A percentile compares a stretch with the other conserved stretches of the same genome.
phyloP scores from a whole-genome alignment of 1,140 invertebrate species.

The Solenopsis invicta region DNA sequence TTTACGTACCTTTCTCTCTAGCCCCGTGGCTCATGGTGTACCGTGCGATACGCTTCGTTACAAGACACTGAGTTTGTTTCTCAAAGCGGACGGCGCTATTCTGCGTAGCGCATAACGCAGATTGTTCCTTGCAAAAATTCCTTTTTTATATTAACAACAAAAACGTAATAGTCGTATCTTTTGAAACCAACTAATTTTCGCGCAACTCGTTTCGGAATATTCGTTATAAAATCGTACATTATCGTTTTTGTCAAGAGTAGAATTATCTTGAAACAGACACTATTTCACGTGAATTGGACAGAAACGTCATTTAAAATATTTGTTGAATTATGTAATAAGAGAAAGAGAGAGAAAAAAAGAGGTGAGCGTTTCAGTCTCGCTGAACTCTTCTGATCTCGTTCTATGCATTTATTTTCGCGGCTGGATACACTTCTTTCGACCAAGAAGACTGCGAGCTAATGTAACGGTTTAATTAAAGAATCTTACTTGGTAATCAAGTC shows the following conservation, averaged over 20 bases:
- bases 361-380: neutral
- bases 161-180: conserved; percentile 1
- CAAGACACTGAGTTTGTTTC: conserved; percentile 66
- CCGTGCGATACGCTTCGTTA: conserved; percentile 62
- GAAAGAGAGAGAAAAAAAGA: neutral
- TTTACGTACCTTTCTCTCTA: conserved; percentile 29
- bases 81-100: conserved; percentile 10
- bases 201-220: conserved; percentile 11
- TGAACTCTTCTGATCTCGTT: conserved; percentile 11
- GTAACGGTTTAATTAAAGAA: conserved; percentile 61
- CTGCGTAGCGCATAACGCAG: conserved; percentile 5
- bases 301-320: conserved; percentile 29
- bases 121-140: conserved; percentile 46
- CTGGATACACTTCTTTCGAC: conserved; percentile 24
- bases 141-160: conserved; percentile 28
- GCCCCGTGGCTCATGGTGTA: conserved; percentile 37
- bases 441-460: conserved; percentile 24
- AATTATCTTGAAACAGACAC: neutral
- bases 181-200: conserved; percentile 31
- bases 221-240: neutral
- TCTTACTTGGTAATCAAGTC: conserved; percentile 59
- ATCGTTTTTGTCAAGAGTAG: neutral
- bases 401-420: conserved; percentile 47
- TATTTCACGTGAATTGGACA: neutral
- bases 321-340: conserved; percentile 37